Evolutionary conservation across 2,113 vertebrate species (phyloP), one percentile per base, ranked within the genome.

Genomic region (Aleadryas rufinucha): DNA sequence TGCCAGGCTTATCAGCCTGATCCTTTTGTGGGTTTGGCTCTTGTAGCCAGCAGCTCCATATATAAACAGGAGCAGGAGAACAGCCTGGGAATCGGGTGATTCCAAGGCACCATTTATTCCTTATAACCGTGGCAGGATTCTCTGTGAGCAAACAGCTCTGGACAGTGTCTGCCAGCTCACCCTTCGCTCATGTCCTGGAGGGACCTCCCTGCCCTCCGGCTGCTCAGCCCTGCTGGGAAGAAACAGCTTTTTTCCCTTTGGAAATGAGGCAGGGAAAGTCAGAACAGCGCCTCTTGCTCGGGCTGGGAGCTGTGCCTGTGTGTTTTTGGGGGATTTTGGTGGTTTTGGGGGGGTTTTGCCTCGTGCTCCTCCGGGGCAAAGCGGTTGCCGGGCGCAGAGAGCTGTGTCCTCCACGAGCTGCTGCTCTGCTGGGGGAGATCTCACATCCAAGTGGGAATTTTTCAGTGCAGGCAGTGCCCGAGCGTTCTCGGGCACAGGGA

Each of bases 1-100:
- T 90, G 94, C 96, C 94, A 50, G 78, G 22, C 93, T 96, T 97
- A 96, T 94, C 95, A 75, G 94, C 78, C 90, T 21, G 41, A 39
- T 54, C 84, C 89, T 76, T 66, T 56, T 42, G 78, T 75, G 89
- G 94, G 30, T 66, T 87, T 91, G 87, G 91, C 95, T 21, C 78
- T 86, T 50, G 30, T 1, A 9, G 9, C 87, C 70, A 68, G 76
- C 93, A 52, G 37, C 93, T 90, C 96, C 92, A 53, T 66, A 13
- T 78, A 92, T 54, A 83, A 96, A 66, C 90, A 78, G 93, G 9
- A 80, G 20, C 54, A 20, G 87, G 80, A 93, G 93, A 50, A 59
- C 77, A 3, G 88, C 61, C 33, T 20, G 21, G 88, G 92, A 80
- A 44, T 75, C 11, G 7, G 7, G 78, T 14, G 96, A 23, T 78